phyloP scores from a whole-genome alignment of 2,797 vertebrate species.

The Zenarchopterus dispar region DNA sequence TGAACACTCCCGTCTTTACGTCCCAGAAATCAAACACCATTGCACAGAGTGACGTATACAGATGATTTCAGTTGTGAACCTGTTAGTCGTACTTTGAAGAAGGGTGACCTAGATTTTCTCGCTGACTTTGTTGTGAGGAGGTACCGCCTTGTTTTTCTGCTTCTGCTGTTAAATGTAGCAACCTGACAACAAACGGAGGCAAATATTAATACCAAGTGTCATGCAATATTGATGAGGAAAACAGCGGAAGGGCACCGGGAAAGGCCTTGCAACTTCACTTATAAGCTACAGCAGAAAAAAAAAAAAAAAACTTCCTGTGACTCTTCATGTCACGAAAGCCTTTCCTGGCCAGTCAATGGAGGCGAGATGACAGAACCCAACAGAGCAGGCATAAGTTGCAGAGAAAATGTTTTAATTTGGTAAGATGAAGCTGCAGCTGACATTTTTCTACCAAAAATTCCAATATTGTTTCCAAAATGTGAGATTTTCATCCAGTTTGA shows the following conservation, averaged over 20 bases:
- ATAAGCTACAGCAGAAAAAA: conserved; percentile 24
- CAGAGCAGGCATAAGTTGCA: conserved; percentile 20
- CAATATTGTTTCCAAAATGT: neutral
- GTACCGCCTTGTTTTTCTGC: conserved; percentile 57
- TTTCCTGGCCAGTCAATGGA: conserved; percentile 22
- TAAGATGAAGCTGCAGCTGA: conserved; percentile 1
- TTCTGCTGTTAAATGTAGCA: conserved; percentile 66
- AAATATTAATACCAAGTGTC: conserved; percentile 72
- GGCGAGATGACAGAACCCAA: conserved; percentile 32
- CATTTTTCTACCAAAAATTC: neutral
- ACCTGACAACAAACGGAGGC: conserved; percentile 68
- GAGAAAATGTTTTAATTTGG: conserved; percentile 19
- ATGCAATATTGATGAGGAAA: conserved; percentile 78
- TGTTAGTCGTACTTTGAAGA: conserved; percentile 63
- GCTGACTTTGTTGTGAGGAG: conserved; percentile 67
- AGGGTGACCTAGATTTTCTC: conserved; percentile 75
- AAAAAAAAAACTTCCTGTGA: conserved; percentile 43
- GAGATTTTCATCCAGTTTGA: neutral
- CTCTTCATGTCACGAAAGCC: conserved; percentile 43
- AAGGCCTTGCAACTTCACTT: conserved; percentile 54
- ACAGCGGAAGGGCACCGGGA: conserved; percentile 53
- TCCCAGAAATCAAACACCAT: conserved; percentile 42
- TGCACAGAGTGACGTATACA: conserved; percentile 43
- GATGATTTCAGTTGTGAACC: conserved; percentile 50
- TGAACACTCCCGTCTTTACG: conserved; percentile 3